Conservation (phyloP, 1,140 invertebrate species). For the roundworm (Caenorhabditis elegans) region DNA sequence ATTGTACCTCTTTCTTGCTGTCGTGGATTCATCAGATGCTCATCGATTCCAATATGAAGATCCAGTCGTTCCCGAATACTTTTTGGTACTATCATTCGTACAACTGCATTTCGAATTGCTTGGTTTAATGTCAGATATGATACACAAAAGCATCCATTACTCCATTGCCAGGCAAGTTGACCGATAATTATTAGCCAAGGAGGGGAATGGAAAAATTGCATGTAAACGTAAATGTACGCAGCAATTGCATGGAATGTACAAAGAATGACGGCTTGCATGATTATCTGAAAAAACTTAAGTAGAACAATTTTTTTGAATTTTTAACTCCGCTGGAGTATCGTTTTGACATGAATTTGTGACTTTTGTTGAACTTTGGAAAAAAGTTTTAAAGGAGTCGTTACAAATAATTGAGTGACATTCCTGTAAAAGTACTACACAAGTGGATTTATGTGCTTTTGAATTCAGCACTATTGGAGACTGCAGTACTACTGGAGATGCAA, state of each 20-base stretch:
- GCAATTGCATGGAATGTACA: constrained; percentile 36
- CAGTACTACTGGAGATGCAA: no score
- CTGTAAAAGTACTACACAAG: no score
- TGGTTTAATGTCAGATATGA: constrained; percentile 31
- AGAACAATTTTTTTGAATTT: no score
- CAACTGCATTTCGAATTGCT: constrained; percentile 7
- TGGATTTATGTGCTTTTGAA: no score
- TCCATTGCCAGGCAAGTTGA: constrained; percentile 39
- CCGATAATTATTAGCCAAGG: constrained; percentile 38
- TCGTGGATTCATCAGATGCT: background rate
- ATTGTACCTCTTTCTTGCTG: background rate
- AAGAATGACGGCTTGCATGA: constrained; percentile 36
- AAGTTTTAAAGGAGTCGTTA: no score
- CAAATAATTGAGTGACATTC: no score
- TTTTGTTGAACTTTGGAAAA: no score
- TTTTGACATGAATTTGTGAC: no score
- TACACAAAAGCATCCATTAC: constrained; percentile 38
- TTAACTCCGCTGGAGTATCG: no score
- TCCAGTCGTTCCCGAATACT: background rate
- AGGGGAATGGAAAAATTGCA: constrained; percentile 42
- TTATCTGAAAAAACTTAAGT: constrained; percentile 31
- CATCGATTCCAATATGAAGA: constrained; percentile 1
- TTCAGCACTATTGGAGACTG: no score
- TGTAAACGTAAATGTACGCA: constrained; percentile 40
- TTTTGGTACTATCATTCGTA: constrained; percentile 21